Conservation (phyloP, 1,140 invertebrate species). For the Pectinophora gossypiella region DNA sequence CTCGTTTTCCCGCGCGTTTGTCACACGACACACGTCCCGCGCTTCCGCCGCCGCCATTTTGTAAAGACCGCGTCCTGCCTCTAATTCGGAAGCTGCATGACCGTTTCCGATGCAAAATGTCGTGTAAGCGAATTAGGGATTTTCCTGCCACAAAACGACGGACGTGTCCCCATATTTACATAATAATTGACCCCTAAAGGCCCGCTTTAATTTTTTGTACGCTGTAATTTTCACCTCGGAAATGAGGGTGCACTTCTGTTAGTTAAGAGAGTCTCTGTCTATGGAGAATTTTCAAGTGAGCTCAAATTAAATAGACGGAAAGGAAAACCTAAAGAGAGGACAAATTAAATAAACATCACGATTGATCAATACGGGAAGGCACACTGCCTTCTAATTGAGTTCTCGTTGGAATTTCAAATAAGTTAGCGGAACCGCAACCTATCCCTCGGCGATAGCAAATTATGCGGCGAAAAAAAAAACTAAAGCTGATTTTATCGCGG, state of each 20-base stretch:
- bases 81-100: slow-evolving; percentile 52
- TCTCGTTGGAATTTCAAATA: slow-evolving; percentile 62
- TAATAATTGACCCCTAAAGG: no score
- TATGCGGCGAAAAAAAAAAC: slow-evolving; percentile 50
- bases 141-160: no score
- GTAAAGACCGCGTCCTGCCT: slow-evolving; percentile 57
- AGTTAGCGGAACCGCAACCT: slow-evolving; percentile 45
- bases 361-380: slow-evolving; percentile 10
- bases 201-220: no score
- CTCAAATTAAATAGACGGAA: not conserved
- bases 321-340: not conserved
- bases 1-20: slow-evolving; percentile 53
- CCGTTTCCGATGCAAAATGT: slow-evolving; percentile 60
- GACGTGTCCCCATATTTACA: no score
- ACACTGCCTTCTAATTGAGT: slow-evolving; percentile 46
- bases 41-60: slow-evolving; percentile 66
- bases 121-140: slow-evolving; percentile 67
- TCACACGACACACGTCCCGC: slow-evolving; percentile 66
- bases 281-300: no score
- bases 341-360: slow-evolving; percentile 3
- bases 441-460: slow-evolving; percentile 47
- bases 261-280: no score
- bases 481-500: slow-evolving; percentile 62
- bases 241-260: no score
- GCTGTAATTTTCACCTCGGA: not conserved